A percentile compares a stretch with the other conserved stretches of the same genome.
phyloP scores from a whole-genome alignment of 2,113 vertebrate genomes.

The Riparia riparia region DNA sequence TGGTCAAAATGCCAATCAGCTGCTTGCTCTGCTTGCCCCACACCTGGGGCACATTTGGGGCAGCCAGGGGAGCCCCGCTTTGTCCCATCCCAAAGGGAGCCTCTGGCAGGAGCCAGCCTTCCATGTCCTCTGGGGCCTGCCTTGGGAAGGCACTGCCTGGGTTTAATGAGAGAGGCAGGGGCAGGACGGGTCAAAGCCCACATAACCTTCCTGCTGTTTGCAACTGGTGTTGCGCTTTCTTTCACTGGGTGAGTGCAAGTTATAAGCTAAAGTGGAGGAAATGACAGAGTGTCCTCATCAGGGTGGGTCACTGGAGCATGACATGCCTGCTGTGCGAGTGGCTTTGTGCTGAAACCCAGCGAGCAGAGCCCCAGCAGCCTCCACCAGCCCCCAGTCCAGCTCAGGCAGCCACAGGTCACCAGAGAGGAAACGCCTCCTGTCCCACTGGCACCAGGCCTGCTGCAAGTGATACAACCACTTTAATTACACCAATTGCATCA shows the following conservation, averaged over 20 bases:
- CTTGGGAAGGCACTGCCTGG: neutral
- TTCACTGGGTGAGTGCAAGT: neutral
- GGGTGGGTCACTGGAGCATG: neutral
- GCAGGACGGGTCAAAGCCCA: neutral
- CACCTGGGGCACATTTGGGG: accelerated
- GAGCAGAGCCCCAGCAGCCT: accelerated
- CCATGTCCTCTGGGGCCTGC: neutral
- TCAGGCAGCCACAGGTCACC: neutral
- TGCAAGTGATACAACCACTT: neutral
- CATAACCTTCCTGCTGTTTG: neutral
- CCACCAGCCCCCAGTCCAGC: neutral
- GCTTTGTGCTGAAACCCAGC: accelerated
- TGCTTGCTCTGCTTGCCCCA: neutral
- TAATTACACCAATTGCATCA: neutral
- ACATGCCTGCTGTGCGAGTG: neutral
- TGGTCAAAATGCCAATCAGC: neutral
- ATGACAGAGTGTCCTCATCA: neutral
- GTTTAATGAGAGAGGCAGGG: accelerated
- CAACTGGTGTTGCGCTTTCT: accelerated
- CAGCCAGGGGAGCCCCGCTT: neutral
- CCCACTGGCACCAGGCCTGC: neutral
- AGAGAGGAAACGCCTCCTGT: neutral
- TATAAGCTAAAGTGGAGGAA: neutral
- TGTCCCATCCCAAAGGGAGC: accelerated
- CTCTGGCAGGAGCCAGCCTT: neutral